phyloP scores from a whole-genome alignment of 2,797 vertebrate genomes.

The Coregonus suidteri region DNA sequence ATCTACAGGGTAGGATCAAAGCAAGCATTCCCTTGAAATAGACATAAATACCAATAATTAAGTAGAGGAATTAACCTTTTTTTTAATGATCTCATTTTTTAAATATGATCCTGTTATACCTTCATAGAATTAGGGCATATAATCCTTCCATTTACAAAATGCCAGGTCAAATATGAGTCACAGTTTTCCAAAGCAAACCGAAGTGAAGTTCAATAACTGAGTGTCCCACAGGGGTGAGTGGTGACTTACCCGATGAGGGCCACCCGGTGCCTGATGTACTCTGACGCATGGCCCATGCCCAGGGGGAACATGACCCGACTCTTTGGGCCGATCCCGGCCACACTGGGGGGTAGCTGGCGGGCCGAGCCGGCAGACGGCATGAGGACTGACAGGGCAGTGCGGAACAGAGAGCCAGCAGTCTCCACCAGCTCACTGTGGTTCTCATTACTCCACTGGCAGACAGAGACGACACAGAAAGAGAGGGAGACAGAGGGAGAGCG shows the following conservation, averaged over 20 bases:
- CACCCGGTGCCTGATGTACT: slow-evolving; percentile 90
- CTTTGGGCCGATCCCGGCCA: slow-evolving; percentile 84
- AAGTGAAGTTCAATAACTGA: neutral
- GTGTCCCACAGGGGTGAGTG: neutral
- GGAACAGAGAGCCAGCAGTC: slow-evolving; percentile 84
- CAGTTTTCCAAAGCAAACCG: neutral
- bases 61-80: too few relatives aligned
- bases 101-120: too few relatives aligned
- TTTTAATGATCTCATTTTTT: too few relatives aligned
- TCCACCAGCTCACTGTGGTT: slow-evolving; percentile 91
- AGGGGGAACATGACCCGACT: slow-evolving; percentile 90
- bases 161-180: neutral
- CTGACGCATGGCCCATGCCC: slow-evolving; percentile 89
- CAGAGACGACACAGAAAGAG: slow-evolving; percentile 11
- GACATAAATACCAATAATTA: too few relatives aligned
- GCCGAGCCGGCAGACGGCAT: slow-evolving; percentile 84
- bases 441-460: slow-evolving; percentile 89
- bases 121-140: too few relatives aligned
- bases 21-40: neutral
- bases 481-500: neutral
- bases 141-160: neutral
- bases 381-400: slow-evolving; percentile 79
- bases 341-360: slow-evolving; percentile 93
- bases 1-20: slow-evolving; percentile 13
- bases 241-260: slow-evolving; percentile 90